phyloP scores from a whole-genome alignment of 2,888 invertebrate species.

The Monopis laevigella region DNA sequence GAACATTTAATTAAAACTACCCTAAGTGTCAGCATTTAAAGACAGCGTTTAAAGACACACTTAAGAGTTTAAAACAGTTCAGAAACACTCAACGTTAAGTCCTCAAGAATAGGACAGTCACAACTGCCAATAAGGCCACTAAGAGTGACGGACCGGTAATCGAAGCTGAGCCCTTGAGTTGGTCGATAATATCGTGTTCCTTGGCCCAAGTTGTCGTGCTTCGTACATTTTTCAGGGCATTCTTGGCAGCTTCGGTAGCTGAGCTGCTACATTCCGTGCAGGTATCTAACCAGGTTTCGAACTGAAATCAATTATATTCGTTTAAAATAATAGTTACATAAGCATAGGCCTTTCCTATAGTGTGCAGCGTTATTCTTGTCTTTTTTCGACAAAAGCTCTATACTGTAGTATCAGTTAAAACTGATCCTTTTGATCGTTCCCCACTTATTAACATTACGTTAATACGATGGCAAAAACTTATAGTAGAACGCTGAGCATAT shows the following conservation, averaged over 20 bases:
- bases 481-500: too few species aligned
- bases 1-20: too few species aligned
- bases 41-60: too few species aligned
- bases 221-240: slow-evolving; percentile 25
- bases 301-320: slow-evolving; percentile 38
- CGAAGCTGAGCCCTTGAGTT: slow-evolving; percentile 26
- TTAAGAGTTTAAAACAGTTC: not conserved
- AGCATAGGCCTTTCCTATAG: too few species aligned
- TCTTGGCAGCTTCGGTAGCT: slow-evolving; percentile 25
- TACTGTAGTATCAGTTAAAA: too few species aligned
- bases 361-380: too few species aligned
- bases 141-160: slow-evolving; percentile 26
- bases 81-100: not conserved
- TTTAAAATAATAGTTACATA: too few species aligned
- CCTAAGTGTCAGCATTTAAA: too few species aligned
- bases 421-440: too few species aligned
- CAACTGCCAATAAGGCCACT: slow-evolving; percentile 11
- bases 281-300: slow-evolving; percentile 35
- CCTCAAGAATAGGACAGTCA: not conserved
- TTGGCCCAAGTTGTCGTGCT: slow-evolving; percentile 34
- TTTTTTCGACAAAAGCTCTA: too few species aligned
- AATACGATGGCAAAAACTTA: too few species aligned
- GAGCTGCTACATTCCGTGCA: slow-evolving; percentile 34
- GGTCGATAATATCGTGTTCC: slow-evolving; percentile 32
- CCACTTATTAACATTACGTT: too few species aligned